These are phyloP conservation scores for Hippotragus niger DNA, from an alignment of 2,113 vertebrate species.

Conservation along the genomic window DNA sequence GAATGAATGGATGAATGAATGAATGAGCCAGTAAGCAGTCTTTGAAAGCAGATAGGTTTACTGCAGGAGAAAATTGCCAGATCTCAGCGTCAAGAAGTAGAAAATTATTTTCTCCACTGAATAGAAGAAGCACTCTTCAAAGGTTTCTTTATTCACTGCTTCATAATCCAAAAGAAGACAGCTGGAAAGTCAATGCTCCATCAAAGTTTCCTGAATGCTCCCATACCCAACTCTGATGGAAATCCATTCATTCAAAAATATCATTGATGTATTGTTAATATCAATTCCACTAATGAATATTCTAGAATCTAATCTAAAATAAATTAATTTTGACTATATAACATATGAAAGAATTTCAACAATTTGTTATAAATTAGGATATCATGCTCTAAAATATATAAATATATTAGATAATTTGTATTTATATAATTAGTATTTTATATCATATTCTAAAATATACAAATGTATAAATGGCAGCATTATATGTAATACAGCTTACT, in stretches of 20 bases:
- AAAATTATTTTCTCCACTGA: neutral
- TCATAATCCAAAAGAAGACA: neutral
- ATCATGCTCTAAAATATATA: neutral
- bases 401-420: neutral
- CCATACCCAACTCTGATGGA: neutral
- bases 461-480: neutral
- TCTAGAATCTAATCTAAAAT: neutral
- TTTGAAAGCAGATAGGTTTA: neutral
- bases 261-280: neutral
- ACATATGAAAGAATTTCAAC: neutral
- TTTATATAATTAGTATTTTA: neutral
- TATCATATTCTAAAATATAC: neutral
- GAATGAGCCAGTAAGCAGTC: neutral
- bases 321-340: neutral
- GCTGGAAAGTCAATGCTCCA: neutral
- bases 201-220: neutral
- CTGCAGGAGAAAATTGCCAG: neutral
- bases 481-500: constrained; percentile 70
- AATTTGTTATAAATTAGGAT: neutral
- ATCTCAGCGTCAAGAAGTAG: neutral
- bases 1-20: neutral
- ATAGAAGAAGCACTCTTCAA: constrained; percentile 21
- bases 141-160: neutral
- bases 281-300: neutral
- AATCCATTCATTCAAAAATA: neutral